These are phyloP conservation scores for Suncus etruscus DNA, from an alignment of 2,113 vertebrate species.

Conservation along the genomic window DNA sequence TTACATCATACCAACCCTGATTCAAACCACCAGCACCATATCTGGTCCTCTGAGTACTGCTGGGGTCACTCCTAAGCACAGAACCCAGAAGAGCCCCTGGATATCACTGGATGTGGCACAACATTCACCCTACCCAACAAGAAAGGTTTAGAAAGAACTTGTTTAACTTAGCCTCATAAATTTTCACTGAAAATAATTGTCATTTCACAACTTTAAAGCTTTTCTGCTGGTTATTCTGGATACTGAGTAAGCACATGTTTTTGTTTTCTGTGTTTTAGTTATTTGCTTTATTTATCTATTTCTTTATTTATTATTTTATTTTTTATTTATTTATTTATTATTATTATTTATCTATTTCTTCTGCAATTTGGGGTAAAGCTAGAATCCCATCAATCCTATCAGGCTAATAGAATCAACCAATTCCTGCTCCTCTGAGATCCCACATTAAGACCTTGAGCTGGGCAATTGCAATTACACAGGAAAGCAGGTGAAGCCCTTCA, in stretches of 20 bases:
- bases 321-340: no score
- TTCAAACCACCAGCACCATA: no score
- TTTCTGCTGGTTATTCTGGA: neutral
- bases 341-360: slow-evolving; percentile 20
- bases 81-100: no score
- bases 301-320: no score
- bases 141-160: neutral
- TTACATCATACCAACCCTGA: no score
- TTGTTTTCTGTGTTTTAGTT: neutral
- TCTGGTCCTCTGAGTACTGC: no score
- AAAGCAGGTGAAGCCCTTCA: neutral
- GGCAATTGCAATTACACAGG: neutral
- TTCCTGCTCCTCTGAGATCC: no score
- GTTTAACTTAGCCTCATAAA: neutral
- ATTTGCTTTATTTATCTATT: neutral
- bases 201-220: neutral
- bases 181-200: neutral
- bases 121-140: no score
- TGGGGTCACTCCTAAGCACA: no score
- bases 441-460: accelerated
- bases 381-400: no score
- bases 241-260: neutral
- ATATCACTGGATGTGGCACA: no score
- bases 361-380: neutral
- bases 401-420: neutral